Evolutionary conservation across 2,888 invertebrate species (phyloP), one percentile per base, ranked within the genome.

Genomic region (Geophilus truncorum): DNA sequence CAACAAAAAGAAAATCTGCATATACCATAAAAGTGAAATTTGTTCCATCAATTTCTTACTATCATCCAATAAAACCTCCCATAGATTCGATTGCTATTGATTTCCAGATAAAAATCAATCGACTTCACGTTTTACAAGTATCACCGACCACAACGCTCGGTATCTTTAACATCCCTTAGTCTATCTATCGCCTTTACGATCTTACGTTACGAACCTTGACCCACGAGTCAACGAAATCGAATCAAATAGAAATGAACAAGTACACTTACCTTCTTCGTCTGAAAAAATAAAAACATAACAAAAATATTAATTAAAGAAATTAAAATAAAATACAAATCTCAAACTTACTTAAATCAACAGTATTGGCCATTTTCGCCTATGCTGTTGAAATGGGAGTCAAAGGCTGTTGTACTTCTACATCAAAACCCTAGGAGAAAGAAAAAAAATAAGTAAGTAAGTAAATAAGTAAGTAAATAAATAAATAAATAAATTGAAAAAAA

Each of bases 291-390:
- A 10, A 25, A 62, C 6, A 62, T 25, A 62, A 62, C 7, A 57
- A 57, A 57, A 57, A 18, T 57, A 12, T 25, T 62, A 23, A n/a
- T n/a, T n/a, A n/a, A n/a, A 62, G 18, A 23, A 62, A 9, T 62
- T 28, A 9, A 23, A 15, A 4, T 57, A 23, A 25, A 25, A 23
- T 23, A 12, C 5, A 15, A 10, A 10, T 25, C 9, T 62, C 62
- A 25, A 62, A 62, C 62, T 62, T 25, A 62, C 62, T 62, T 62
- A 62, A 25, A 62, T 62, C 62, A 62, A 62, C 62, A 62, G 62
- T 62, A 62, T 62, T 62, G 62, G 62, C 62, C 62, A 62, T 62
- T 1, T 3, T 62, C 15, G 62, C 62, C 62, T 62, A 62, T 62
- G 62, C 62, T 62, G 62, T 62, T 62, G 62, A 62, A 62, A 57